Base-by-base conservation (phyloP, 2,888 invertebrate genomes). In the Plebejus anna region DNA sequence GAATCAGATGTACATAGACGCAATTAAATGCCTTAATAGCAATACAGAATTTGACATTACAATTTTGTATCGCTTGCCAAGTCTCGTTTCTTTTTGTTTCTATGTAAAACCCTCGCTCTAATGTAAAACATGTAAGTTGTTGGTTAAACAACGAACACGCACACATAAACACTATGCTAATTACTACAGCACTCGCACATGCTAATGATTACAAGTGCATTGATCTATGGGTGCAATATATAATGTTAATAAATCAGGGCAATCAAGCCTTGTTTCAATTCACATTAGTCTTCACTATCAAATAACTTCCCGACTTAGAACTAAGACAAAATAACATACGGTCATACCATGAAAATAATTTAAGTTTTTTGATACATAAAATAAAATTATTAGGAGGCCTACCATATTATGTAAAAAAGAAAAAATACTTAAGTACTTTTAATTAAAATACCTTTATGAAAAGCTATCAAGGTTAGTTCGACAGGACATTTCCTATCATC, bases 181-280 rank as follows among this genome's bases (percentile, higher is more conserved):
- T 66, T 66, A 66, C 66, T 32, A 66, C 66, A 66, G 66, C 66
- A 36, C 61, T 66, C 61, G 61, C 32, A 66, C 66, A 66, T 66
- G 66, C 66, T 66, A 66, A 66, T 66, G 66, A 66, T 66, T 36
- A 66, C 32, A 32, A 66, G 66, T 36, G 66, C 66, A 66, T 66
- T 66, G 66, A 66, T 66, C 66, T 32, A 66, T 66, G 32, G 5
- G 32, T 66, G 66, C 66, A n/a, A n/a, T n/a, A n/a, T n/a, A 36
- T 66, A 66, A 6, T 4, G 32, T 66, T 66, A 36, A 66, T 66
- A 66, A 66, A 66, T 66, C 61, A 66, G 66, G 32, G 66, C 66
- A 32, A 13, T 36, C 11, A 32, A 32, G 32, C 66, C 13, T 66
- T 66, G 66, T 66, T 66, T 36, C 13, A 2, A 36, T 13, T 32